A percentile compares a stretch with the other conserved stretches of the same genome.
These are phyloP conservation scores for Tonatia bakeri DNA, from an alignment of 2,113 vertebrate genomes.

Conservation along the genomic window DNA sequence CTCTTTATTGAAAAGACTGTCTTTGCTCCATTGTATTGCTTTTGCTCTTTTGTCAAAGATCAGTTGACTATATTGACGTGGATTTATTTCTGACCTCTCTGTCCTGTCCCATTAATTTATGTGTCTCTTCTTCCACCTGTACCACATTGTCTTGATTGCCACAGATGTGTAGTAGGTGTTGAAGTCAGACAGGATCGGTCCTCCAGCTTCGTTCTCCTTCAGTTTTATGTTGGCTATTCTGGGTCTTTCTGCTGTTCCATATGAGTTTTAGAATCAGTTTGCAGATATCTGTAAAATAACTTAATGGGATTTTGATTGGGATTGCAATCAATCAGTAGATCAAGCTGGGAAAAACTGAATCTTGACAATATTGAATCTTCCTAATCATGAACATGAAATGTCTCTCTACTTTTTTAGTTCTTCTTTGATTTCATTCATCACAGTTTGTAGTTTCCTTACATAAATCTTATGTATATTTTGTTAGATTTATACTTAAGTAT, in stretches of 20 bases:
- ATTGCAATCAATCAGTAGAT: background rate
- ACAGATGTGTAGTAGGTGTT: background rate
- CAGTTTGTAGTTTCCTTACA: too few species aligned
- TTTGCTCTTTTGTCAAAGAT: background rate
- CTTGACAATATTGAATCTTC: background rate
- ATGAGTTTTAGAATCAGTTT: background rate
- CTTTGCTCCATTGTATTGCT: background rate
- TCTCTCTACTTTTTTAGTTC: background rate
- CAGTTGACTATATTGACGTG: background rate
- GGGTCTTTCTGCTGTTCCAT: background rate
- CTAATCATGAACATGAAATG: background rate
- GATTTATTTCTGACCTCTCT: background rate
- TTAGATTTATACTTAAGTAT: background rate
- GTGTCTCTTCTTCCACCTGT: background rate
- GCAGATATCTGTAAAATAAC: background rate
- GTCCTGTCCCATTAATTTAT: background rate
- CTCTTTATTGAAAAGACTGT: background rate
- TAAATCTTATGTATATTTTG: background rate
- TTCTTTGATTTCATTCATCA: too few species aligned
- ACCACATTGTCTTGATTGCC: background rate
- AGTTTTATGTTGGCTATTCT: background rate
- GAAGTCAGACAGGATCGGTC: background rate
- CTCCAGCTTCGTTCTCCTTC: background rate
- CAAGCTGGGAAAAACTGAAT: background rate
- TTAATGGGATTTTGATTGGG: background rate